A percentile compares a stretch with the other conserved stretches of the same genome.
Conservation (phyloP, 2,113 vertebrate genomes). For the Nibea albiflora region DNA sequence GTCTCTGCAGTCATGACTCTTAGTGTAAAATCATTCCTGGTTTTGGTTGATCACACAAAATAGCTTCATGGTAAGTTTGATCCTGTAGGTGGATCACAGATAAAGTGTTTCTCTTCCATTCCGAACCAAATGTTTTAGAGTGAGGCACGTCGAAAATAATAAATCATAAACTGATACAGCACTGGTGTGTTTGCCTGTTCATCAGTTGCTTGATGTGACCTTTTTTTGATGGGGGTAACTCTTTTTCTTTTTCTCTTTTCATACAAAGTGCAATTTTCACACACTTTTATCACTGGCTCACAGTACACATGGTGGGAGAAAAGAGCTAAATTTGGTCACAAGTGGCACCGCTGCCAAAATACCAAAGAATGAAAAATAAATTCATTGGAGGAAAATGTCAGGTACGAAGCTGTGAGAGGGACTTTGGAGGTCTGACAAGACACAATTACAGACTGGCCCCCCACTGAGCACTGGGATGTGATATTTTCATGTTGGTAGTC, state of each 20-base stretch:
- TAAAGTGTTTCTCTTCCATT: not conserved
- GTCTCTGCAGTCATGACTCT: not conserved
- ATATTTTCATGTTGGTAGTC: slow-evolving; percentile 76
- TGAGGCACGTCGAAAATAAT: slow-evolving; percentile 1
- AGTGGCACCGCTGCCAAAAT: slow-evolving; percentile 73
- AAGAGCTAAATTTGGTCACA: slow-evolving; percentile 75
- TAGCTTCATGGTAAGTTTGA: slow-evolving; percentile 9
- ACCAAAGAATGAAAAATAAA: slow-evolving; percentile 81
- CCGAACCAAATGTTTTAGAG: slow-evolving; percentile 3
- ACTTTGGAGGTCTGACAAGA: slow-evolving; percentile 80
- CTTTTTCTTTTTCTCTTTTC: slow-evolving; percentile 37
- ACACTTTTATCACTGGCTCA: slow-evolving; percentile 53
- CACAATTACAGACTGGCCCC: slow-evolving; percentile 77
- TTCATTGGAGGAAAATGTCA: slow-evolving; percentile 76
- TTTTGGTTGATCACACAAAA: slow-evolving; percentile 9
- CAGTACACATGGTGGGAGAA: slow-evolving; percentile 55
- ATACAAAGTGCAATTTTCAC: slow-evolving; percentile 57
- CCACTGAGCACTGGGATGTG: slow-evolving; percentile 71
- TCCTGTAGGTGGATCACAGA: not conserved
- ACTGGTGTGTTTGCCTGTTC: slow-evolving; percentile 20
- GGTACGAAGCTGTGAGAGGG: slow-evolving; percentile 76
- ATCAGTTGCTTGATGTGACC: slow-evolving; percentile 55
- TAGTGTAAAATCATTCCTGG: not conserved
- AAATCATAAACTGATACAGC: slow-evolving; percentile 38
- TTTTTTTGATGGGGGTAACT: slow-evolving; percentile 55